phyloP scores from a whole-genome alignment of 2,113 vertebrate species.

The Rhinichthys klamathensis region DNA sequence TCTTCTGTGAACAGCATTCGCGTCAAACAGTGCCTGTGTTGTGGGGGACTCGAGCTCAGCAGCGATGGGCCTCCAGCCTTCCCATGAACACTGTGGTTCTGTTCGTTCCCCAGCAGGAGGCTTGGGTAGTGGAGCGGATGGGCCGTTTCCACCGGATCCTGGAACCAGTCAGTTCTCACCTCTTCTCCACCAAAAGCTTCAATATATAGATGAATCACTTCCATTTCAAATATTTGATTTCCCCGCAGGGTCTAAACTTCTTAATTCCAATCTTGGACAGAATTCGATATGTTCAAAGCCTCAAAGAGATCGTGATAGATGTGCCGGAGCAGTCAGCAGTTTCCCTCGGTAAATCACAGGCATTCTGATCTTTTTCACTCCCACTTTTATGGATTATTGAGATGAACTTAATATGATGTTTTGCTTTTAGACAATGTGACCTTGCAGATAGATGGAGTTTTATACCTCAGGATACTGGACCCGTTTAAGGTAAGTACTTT shows the following conservation, averaged over 20 bases:
- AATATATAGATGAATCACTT: neutral
- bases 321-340: conserved; percentile 97
- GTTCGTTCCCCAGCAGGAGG: conserved; percentile 96
- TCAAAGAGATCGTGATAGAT: conserved; percentile 98
- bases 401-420: neutral
- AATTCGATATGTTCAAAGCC: conserved; percentile 92
- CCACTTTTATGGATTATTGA: neutral
- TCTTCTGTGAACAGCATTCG: conserved; percentile 63
- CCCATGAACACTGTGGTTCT: conserved; percentile 92
- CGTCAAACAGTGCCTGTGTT: conserved; percentile 60
- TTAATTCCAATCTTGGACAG: conserved; percentile 91
- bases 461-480: conserved; percentile 92
- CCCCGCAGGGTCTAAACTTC: conserved; percentile 89
- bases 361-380: neutral
- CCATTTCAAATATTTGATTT: neutral
- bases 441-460: conserved; percentile 95
- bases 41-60: conserved; percentile 69
- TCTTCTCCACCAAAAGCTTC: fast-evolving
- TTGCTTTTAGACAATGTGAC: conserved; percentile 89
- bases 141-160: conserved; percentile 93
- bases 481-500: conserved; percentile 88
- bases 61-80: conserved; percentile 80
- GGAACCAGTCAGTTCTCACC: conserved; percentile 84
- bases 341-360: conserved; percentile 82
- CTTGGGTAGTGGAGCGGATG: conserved; percentile 98